Evolutionary conservation across 2,797 vertebrate species (phyloP).

Genomic region (Syngnathus rostellatus): DNA sequence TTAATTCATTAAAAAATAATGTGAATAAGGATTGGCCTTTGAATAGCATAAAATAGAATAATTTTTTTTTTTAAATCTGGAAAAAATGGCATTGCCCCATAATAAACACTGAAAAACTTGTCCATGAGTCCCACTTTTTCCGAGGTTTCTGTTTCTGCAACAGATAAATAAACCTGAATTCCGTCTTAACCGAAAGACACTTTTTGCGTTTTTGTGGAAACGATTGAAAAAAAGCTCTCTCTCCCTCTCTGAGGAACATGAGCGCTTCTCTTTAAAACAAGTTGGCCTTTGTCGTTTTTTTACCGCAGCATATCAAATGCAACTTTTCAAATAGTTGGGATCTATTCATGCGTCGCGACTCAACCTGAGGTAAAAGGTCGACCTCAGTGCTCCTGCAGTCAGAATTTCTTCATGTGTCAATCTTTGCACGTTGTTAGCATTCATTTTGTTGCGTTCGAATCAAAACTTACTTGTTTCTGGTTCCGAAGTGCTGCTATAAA

Average conservation of each 20-base stretch:
- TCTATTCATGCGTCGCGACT: not conserved
- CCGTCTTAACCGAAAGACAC: not conserved
- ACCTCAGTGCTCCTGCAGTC: not conserved
- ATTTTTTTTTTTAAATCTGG: no score
- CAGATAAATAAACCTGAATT: not conserved
- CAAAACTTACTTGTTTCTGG: constrained; percentile 40
- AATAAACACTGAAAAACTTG: no score
- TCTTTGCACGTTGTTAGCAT: not conserved
- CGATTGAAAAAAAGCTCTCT: no score
- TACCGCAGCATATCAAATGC: not conserved
- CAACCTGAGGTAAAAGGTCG: not conserved
- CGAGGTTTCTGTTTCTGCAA: not conserved
- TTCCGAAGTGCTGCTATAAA: constrained; percentile 24
- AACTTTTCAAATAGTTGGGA: not conserved
- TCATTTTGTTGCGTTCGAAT: not conserved
- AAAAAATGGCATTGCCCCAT: no score
- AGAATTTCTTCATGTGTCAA: not conserved
- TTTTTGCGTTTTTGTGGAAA: not conserved
- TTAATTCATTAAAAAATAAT: no score
- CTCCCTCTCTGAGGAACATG: not conserved
- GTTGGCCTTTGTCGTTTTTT: not conserved
- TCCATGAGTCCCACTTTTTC: no score
- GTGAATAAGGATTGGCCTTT: no score
- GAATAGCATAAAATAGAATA: no score
- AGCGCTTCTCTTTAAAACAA: not conserved